Evolutionary conservation across 2,888 invertebrate species (phyloP), one percentile per base, ranked within the genome.

Genomic region (Cheilosia variabilis): DNA sequence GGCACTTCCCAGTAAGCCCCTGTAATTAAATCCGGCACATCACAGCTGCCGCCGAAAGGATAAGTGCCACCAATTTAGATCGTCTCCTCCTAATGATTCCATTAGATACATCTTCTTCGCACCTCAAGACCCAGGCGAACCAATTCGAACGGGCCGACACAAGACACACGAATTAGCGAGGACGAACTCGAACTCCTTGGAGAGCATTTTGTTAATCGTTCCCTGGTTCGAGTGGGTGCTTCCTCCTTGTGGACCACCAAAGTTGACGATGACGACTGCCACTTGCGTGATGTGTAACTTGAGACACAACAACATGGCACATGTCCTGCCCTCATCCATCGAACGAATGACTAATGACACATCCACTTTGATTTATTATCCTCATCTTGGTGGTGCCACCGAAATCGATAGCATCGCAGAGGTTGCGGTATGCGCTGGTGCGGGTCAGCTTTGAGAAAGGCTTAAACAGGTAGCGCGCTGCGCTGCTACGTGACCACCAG

Each of bases 11-110:
- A 53, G 45, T 77, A 81, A 81, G 52, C 34, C 75, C 24, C 60
- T 75, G 71, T 62, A 86, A 86, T 86, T 81, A 86, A 86, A 81
- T 86, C 81, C 77, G 43, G 55, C 86, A 86, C 71, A 72, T 86
- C 81, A 86, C 86, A 81, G 77, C 86, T 76, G 77, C 86, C 86
- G 86, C 81, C 86, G 68, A 86, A 77, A 81, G 86, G 81, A 86
- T 86, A 86, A 86, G 76, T 86, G 81, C 86, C 81, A 81, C 81
- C 81, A 86, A 86, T 86, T 86, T 81, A 72, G 76, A 86, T 77
- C 58, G 37, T 63, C 37, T 65, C 58, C 53, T 52, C 72, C 76
- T 86, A 86, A 77, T 86, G 81, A 86, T 86, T 76, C 81, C 71
- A 84, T 76, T 84, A 80, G 80, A 81, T 72, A 68, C 72, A 71